Evolutionary conservation across 2,797 vertebrate genomes (phyloP).

Genomic region (Gambelia wislizenii): DNA sequence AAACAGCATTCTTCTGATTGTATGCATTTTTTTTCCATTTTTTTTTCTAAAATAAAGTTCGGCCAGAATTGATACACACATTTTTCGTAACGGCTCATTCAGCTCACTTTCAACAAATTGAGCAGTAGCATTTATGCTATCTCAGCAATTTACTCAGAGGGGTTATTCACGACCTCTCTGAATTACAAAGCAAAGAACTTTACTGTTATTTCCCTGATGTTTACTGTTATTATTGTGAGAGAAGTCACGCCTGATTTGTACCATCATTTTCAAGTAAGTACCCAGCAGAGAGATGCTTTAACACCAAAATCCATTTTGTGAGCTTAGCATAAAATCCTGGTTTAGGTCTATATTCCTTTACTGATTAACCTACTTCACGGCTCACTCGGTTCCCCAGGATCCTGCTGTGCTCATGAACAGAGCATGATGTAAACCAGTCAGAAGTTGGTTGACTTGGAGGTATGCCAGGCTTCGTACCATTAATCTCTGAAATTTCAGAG

Average conservation of each 20-base stretch:
- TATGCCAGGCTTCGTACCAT: constrained; percentile 65
- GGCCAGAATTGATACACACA: background rate
- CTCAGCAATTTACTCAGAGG: background rate
- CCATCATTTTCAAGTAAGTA: constrained; percentile 66
- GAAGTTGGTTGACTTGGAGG: constrained; percentile 63
- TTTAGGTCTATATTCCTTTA: constrained; percentile 72
- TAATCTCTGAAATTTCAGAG: constrained; percentile 68
- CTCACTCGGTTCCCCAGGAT: constrained; percentile 71
- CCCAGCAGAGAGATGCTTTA: constrained; percentile 67
- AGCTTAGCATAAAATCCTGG: constrained; percentile 67
- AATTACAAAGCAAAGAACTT: background rate
- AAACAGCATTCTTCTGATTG: background rate
- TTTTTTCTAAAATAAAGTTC: background rate
- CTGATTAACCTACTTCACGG: constrained; percentile 78
- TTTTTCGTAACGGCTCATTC: background rate
- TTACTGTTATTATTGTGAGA: constrained; percentile 55
- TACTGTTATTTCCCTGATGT: constrained; percentile 11
- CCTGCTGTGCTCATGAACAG: constrained; percentile 68
- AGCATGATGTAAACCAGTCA: constrained; percentile 67
- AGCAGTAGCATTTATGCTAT: background rate
- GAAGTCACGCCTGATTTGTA: constrained; percentile 69
- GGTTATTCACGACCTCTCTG: background rate
- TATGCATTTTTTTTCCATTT: background rate
- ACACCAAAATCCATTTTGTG: constrained; percentile 67
- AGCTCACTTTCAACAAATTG: background rate